Evolutionary conservation across 2,113 vertebrate genomes (phyloP).

Genomic region (Coryphaenoides rupestris): DNA sequence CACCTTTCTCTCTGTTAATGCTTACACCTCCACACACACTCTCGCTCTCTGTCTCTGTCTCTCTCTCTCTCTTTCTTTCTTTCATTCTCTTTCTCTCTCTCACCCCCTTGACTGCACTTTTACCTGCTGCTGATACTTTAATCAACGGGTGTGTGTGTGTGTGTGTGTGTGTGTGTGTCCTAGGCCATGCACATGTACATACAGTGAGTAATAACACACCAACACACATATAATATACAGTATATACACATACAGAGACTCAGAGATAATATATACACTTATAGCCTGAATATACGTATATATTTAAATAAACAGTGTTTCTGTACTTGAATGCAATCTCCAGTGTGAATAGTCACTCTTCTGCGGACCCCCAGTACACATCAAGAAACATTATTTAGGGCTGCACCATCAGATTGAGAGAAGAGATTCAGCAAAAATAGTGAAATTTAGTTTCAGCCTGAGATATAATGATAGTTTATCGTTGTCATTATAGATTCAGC

Average conservation of each 20-base stretch:
- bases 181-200: conserved; percentile 39
- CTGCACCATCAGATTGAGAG: too few relatives aligned
- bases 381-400: too few relatives aligned
- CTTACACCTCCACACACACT: conserved; percentile 47
- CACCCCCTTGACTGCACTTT: not conserved
- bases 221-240: conserved; percentile 15
- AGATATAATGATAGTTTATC: conserved; percentile 44
- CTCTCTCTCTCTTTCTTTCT: conserved; percentile 12
- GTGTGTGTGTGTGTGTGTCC: conserved; percentile 23
- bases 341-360: too few relatives aligned
- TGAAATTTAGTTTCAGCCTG: conserved; percentile 33
- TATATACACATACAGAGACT: conserved; percentile 13
- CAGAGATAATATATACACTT: conserved; percentile 10
- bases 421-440: too few relatives aligned
- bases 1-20: conserved; percentile 79
- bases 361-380: too few relatives aligned
- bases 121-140: not conserved
- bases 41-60: conserved; percentile 59
- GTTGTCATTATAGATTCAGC: too few relatives aligned
- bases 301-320: conserved; percentile 35
- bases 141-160: conserved; percentile 44
- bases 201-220: not conserved
- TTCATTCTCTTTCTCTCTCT: conserved; percentile 46
- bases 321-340: too few relatives aligned
- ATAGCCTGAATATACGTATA: conserved; percentile 9